These are phyloP conservation scores for Corythoichthys intestinalis DNA, from an alignment of 2,113 vertebrate species.

Conservation along the genomic window DNA sequence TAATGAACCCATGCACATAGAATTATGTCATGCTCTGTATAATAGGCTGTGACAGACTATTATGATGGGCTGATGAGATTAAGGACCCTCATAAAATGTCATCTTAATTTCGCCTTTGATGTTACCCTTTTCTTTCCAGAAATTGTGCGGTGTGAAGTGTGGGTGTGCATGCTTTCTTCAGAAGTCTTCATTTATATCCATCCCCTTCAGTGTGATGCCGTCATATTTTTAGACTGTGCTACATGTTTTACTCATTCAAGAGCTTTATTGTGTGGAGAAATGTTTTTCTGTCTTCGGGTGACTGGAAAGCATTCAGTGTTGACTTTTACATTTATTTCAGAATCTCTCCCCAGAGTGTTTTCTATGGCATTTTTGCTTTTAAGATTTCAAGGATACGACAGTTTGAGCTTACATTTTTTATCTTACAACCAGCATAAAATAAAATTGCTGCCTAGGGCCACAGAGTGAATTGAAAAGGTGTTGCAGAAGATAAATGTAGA, in stretches of 20 bases:
- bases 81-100: constrained; percentile 37
- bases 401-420: not conserved
- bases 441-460: constrained; percentile 2
- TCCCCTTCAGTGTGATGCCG: constrained; percentile 18
- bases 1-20: constrained; percentile 19
- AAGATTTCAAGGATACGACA: constrained; percentile 23
- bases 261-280: not conserved
- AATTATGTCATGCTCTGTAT: constrained; percentile 13
- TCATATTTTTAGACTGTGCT: constrained; percentile 27
- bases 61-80: constrained; percentile 52
- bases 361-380: constrained; percentile 9
- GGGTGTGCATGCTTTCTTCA: constrained; percentile 33
- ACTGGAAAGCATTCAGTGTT: not conserved
- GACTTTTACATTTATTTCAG: constrained; percentile 13
- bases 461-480: constrained; percentile 20
- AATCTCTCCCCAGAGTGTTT: not conserved
- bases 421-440: constrained; percentile 3
- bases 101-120: constrained; percentile 47
- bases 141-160: constrained; percentile 8
- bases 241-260: constrained; percentile 6
- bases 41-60: constrained; percentile 39
- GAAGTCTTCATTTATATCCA: constrained; percentile 34
- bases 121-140: constrained; percentile 34
- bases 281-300: not conserved
- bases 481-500: constrained; percentile 2